Evolutionary conservation across 1,140 invertebrate species (phyloP).

Genomic region (Cotesia vestalis): DNA sequence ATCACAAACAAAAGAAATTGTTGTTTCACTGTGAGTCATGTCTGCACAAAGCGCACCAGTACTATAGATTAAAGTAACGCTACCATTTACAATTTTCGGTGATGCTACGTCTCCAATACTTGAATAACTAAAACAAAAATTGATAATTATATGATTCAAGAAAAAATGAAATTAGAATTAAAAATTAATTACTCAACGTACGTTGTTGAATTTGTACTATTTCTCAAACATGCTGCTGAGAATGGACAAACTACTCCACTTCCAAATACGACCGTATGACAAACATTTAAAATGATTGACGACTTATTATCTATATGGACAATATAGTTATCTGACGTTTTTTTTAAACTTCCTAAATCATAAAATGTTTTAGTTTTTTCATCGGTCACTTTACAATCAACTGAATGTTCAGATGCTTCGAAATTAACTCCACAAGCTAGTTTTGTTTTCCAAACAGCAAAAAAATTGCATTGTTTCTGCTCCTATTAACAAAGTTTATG

Average conservation of each 20-base stretch:
- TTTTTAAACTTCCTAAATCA: slow-evolving; percentile 52
- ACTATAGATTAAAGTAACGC: slow-evolving; percentile 51
- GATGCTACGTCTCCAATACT: slow-evolving; percentile 49
- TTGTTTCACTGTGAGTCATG: slow-evolving; percentile 44
- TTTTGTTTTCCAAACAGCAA: slow-evolving; percentile 42
- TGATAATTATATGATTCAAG: not conserved
- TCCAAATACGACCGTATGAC: slow-evolving; percentile 55
- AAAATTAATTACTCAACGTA: not conserved
- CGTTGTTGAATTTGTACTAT: slow-evolving; percentile 13
- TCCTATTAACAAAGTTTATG: no score
- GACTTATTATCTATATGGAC: slow-evolving; percentile 40
- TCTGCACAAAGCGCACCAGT: slow-evolving; percentile 45
- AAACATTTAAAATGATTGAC: slow-evolving; percentile 58
- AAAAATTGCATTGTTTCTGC: no score
- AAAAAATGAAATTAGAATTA: not conserved
- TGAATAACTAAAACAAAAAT: slow-evolving; percentile 42
- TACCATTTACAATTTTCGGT: slow-evolving; percentile 40
- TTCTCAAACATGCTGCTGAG: slow-evolving; percentile 50
- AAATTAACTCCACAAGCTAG: slow-evolving; percentile 43
- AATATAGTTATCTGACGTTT: slow-evolving; percentile 54
- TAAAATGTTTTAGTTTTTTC: slow-evolving; percentile 42
- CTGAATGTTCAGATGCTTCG: slow-evolving; percentile 18
- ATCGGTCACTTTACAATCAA: slow-evolving; percentile 50
- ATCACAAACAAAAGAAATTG: slow-evolving; percentile 58
- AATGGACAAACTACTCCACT: slow-evolving; percentile 43